Base-by-base conservation (phyloP, 2,113 vertebrate species). In the Pseudolaguvia tuberculata region DNA sequence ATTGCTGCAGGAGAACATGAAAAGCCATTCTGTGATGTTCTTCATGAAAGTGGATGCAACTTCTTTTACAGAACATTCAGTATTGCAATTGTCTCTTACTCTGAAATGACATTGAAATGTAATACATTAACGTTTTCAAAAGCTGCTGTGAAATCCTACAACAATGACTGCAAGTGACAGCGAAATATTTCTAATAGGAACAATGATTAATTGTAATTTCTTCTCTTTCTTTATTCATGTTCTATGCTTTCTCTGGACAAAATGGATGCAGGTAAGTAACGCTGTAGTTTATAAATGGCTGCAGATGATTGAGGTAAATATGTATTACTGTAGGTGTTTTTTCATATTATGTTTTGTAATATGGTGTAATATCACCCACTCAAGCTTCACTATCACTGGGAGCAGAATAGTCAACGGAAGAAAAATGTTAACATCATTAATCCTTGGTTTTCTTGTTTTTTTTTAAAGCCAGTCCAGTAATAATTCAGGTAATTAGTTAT, bases 291-390 rank as follows among this genome's bases (percentile, higher is more conserved):
- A 42, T 5, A 31, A 15, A 58, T 42, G 25, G 13, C 27, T 72
- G 51, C 56, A 80, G 70, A 51, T 21, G 58, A 56, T 62, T 21
- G 39, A 61, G 11, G 62, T 76, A 47, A 58, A 55, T 55, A 17
- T 51, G 78, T 65, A 42, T 42, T 42, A 42, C 39, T 42, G 66
- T 56, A 56, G 50, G 51, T 18, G 68, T 68, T 51, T 29, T 61
- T 47, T 45, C 25, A 56, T 77, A 39, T 51, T 51, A 20, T 27
- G 13, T 48, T 2, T 77, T 80, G 8, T 47, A 56, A 45, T 55
- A 35, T 35, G 20, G 73, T 80, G 48, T 50, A n/a, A 47, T 58
- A 75, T 73, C 45, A 53, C 39, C 25, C 23, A 52, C 68, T 47
- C 13, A 55, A 72, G 29, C 55, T 72, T 73, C 56, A 50, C 29